These are phyloP conservation scores for Arremon aurantiirostris DNA, from an alignment of 2,797 vertebrate species.

Conservation along the genomic window DNA sequence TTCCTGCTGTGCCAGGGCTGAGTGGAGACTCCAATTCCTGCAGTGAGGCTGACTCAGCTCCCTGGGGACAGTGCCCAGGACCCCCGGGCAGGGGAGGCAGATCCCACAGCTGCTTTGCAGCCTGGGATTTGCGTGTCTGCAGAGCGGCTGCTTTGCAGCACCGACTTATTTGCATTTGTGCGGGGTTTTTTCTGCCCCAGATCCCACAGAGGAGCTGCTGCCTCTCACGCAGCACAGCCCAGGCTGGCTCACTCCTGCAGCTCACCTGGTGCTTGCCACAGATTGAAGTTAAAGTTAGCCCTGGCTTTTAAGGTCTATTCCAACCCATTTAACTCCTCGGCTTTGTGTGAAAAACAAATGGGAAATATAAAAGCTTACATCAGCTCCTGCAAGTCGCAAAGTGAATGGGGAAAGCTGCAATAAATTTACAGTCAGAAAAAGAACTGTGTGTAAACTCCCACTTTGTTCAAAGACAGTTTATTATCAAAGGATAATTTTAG, in stretches of 20 bases:
- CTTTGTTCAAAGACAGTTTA: neutral
- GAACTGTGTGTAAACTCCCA: neutral
- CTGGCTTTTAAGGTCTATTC: constrained; percentile 34
- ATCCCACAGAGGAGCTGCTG: neutral
- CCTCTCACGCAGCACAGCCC: neutral
- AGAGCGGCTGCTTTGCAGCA: neutral
- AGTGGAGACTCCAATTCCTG: neutral
- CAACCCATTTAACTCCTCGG: constrained; percentile 33
- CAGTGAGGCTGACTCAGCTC: neutral
- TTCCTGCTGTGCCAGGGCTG: neutral
- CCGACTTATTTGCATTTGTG: neutral
- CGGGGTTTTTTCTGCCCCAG: neutral
- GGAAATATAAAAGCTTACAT: constrained; percentile 14
- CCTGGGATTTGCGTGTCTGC: neutral
- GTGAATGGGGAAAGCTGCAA: neutral
- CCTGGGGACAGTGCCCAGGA: neutral
- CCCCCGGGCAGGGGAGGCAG: neutral
- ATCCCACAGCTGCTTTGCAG: neutral
- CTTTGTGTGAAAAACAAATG: constrained; percentile 4
- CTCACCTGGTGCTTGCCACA: neutral
- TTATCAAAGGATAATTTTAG: neutral
- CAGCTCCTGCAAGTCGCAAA: neutral
- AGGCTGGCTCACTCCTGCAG: neutral
- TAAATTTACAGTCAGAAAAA: neutral
- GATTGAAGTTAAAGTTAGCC: neutral